Evolutionary conservation across 2,888 invertebrate genomes (phyloP).

Genomic region (Antheraea yamamai): DNA sequence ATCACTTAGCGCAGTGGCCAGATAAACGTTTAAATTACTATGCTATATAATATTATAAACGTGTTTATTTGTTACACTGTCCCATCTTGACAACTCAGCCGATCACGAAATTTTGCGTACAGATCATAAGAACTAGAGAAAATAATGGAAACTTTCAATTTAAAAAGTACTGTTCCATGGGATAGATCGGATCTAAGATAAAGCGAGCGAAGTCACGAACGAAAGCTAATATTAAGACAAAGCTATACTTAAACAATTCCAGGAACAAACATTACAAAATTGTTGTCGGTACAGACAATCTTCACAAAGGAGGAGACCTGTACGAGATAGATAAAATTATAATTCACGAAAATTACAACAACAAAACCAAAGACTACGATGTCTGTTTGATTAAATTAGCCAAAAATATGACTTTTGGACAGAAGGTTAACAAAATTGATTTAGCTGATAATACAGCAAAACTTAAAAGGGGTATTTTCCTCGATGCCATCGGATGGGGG

Average conservation of each 20-base stretch:
- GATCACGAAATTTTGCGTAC: too few relatives aligned
- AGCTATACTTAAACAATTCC: constrained; percentile 28
- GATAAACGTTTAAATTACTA: too few relatives aligned
- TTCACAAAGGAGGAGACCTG: constrained; percentile 35
- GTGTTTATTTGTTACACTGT: too few relatives aligned
- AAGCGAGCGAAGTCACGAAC: too few relatives aligned
- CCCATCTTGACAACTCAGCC: too few relatives aligned
- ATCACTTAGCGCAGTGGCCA: too few relatives aligned
- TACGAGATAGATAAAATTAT: constrained; percentile 43
- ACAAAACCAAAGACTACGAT: constrained; percentile 36
- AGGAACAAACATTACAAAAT: constrained; percentile 39
- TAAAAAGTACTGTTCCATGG: too few relatives aligned
- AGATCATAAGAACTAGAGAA: too few relatives aligned
- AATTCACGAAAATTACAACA: constrained; percentile 35
- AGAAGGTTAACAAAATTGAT: constrained; percentile 31
- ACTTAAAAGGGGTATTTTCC: constrained; percentile 25
- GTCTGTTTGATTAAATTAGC: constrained; percentile 33
- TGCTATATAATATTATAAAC: too few relatives aligned
- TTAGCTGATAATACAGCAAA: constrained; percentile 26
- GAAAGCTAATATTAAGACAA: too few relatives aligned
- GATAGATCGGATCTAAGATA: too few relatives aligned
- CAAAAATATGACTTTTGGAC: constrained; percentile 32
- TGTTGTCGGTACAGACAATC: constrained; percentile 39
- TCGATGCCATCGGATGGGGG: constrained; percentile 44
- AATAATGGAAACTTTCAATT: too few relatives aligned